Conservation (phyloP, 92 coral and sea anemone species). For the Paragorgia papillata region DNA sequence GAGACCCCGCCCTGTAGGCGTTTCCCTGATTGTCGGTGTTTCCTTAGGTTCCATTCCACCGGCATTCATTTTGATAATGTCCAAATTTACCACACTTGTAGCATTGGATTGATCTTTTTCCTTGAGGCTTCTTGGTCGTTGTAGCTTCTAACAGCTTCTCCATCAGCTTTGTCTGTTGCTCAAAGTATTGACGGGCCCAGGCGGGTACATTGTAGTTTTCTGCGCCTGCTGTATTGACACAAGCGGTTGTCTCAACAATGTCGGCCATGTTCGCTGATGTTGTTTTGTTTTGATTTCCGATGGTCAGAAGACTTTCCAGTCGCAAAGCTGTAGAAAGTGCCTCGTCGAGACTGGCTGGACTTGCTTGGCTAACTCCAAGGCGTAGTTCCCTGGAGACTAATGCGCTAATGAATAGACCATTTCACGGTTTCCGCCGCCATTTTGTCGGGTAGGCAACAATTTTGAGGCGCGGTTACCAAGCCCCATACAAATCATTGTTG, state of each 20-base stretch:
- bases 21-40: conserved; percentile 13
- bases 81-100: conserved; percentile 3
- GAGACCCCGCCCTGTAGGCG: conserved; percentile 18
- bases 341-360: no score
- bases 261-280: conserved; percentile 28
- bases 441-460: no score
- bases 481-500: no score
- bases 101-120: background rate
- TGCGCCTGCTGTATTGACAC: conserved; percentile 21
- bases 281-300: no score
- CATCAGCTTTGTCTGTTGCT: no score
- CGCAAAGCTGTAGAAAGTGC: conserved; percentile 3
- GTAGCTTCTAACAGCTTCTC: no score
- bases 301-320: no score
- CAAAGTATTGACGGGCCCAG: no score
- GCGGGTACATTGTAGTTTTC: no score
- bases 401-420: conserved; percentile 21
- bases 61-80: conserved; percentile 1
- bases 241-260: conserved; percentile 39
- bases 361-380: conserved; percentile 25
- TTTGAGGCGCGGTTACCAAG: no score
- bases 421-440: no score
- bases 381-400: conserved; percentile 27
- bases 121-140: background rate
- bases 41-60: background rate